Base-by-base conservation (phyloP, 2,888 invertebrate genomes). In the Mayetiola destructor region DNA sequence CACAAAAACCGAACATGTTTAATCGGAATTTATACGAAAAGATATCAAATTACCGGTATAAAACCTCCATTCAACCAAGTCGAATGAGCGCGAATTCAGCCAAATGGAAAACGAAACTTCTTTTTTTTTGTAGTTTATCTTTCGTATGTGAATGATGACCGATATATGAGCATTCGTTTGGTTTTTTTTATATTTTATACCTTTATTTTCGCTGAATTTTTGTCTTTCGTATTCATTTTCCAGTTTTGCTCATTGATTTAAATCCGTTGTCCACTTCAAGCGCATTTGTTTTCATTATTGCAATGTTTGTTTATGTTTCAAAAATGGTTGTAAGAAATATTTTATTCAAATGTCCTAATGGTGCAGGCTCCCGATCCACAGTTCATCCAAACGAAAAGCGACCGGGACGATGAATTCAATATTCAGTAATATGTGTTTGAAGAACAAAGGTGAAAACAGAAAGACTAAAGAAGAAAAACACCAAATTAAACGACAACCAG, bases 51-150 rank as follows among this genome's bases (percentile, higher is more conserved):
- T n/a, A n/a, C n/a, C n/a, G n/a, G n/a, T n/a, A n/a, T n/a, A n/a
- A n/a, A n/a, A n/a, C n/a, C n/a, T n/a, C n/a, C n/a, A n/a, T n/a
- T n/a, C n/a, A n/a, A n/a, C n/a, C n/a, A n/a, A n/a, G n/a, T n/a
- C n/a, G n/a, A n/a, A n/a, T n/a, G n/a, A n/a, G n/a, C n/a, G n/a
- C 14, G 42, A 42, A 42, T 48, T 48, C 48, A 48, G 23, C 27
- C 48, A 48, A 48, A n/a, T n/a, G n/a, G n/a, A n/a, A n/a, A n/a
- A 48, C 48, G 48, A 27, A 48, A 48, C 48, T 48, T 48, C 23
- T 27, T 27, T 48, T 48, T 48, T 27, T 48, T 48, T 48, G 27
- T 48, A 16, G 27, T 48, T 48, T 48, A 48, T 48, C 48, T n/a
- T n/a, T 48, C n/a, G 27, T 16, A 37, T 37, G 37, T n/a, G 8